Conservation (phyloP, 1,140 invertebrate genomes). For the Monochamus saltuarius region DNA sequence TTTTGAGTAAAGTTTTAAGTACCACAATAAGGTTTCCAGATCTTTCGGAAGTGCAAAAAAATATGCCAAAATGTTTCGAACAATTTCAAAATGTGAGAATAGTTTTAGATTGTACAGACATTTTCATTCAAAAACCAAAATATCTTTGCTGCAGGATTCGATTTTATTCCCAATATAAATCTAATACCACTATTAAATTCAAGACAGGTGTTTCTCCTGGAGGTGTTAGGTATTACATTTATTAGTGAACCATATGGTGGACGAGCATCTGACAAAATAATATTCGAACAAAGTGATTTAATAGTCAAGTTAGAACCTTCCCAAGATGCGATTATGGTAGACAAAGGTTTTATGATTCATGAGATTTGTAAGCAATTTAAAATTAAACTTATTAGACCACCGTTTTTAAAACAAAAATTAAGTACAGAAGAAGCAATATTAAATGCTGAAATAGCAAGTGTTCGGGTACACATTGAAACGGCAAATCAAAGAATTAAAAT, state of each 20-base stretch:
- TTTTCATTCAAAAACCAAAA: conserved; percentile 42
- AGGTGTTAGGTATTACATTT: too few relatives aligned
- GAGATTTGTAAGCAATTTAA: conserved; percentile 5
- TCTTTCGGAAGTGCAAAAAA: conserved; percentile 27
- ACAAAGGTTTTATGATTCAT: conserved; percentile 29
- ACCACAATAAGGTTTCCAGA: too few relatives aligned
- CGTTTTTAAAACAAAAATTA: conserved; percentile 24
- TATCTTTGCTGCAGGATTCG: too few relatives aligned
- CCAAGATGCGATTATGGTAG: conserved; percentile 21
- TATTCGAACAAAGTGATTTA: conserved; percentile 37
- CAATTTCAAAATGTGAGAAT: conserved; percentile 36
- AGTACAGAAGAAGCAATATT: conserved; percentile 21
- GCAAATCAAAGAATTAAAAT: too few relatives aligned
- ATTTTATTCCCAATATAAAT: too few relatives aligned
- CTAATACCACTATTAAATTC: too few relatives aligned
- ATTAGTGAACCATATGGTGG: too few relatives aligned
- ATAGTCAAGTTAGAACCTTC: neutral
- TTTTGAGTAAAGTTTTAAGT: too few relatives aligned
- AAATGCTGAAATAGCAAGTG: conserved; percentile 35
- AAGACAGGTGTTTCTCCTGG: too few relatives aligned
- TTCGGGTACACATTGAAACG: conserved; percentile 19
- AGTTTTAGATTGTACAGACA: conserved; percentile 42
- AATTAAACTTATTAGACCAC: conserved; percentile 21
- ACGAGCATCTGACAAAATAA: conserved; percentile 35
- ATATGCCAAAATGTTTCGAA: conserved; percentile 36